These are phyloP conservation scores for Pycnomerus fuliginosus DNA, from an alignment of 2,888 invertebrate genomes.

Conservation along the genomic window DNA sequence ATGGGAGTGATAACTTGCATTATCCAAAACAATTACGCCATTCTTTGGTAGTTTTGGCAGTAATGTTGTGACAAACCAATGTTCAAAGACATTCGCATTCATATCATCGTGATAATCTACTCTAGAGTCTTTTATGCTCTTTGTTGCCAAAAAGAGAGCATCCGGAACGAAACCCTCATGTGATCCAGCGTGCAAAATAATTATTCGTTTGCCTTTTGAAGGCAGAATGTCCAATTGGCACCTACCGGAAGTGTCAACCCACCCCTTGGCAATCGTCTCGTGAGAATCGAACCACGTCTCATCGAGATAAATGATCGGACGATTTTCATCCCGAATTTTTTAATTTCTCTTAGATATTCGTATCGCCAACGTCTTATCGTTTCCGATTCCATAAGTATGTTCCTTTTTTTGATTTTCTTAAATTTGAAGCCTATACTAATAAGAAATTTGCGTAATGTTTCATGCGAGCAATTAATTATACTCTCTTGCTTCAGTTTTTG, in stretches of 20 bases:
- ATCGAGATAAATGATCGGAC: not conserved
- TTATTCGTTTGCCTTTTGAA: not conserved
- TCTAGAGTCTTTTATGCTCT: not conserved
- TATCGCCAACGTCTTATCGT: not conserved
- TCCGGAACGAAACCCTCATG: not conserved
- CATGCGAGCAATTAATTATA: too few relatives aligned
- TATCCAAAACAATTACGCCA: not conserved
- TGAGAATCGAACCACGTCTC: not conserved
- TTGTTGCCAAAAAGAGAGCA: not conserved
- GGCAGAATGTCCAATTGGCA: not conserved
- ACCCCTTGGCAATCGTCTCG: not conserved
- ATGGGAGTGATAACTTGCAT: not conserved
- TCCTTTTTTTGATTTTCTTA: too few relatives aligned
- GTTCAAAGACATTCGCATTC: not conserved
- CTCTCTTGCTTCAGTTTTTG: too few relatives aligned
- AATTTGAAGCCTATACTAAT: too few relatives aligned
- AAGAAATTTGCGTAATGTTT: too few relatives aligned
- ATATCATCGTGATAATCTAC: not conserved
- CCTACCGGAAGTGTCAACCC: not conserved
- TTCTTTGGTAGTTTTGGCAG: not conserved
- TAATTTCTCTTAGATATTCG: not conserved
- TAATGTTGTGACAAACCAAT: not conserved
- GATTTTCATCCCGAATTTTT: not conserved
- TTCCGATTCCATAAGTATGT: not conserved
- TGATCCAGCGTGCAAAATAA: conserved; percentile 1